These are phyloP conservation scores for Hippasteria phrygiana DNA, from an alignment of 53 echinoderm and acorn worm genomes.

Conservation along the genomic window DNA sequence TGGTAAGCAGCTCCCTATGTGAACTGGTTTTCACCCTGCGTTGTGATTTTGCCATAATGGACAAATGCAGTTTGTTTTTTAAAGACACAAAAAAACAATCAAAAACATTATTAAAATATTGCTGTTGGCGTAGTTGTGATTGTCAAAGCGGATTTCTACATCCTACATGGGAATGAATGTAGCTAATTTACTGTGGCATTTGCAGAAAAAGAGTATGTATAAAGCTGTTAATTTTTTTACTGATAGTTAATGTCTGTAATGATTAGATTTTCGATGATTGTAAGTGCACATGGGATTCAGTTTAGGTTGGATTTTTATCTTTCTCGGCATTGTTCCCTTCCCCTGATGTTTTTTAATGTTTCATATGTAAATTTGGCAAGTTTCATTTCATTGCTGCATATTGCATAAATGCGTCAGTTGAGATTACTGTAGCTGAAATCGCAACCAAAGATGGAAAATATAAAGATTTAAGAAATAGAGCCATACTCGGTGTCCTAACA, in stretches of 20 bases:
- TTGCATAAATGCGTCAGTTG: not conserved
- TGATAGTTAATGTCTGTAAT: not conserved
- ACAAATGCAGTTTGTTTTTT: too few species aligned
- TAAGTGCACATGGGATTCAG: not conserved
- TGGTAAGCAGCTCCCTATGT: too few species aligned
- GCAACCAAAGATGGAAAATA: too few species aligned
- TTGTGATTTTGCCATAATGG: not conserved
- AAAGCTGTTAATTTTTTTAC: slow-evolving; percentile 36
- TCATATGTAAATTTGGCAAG: slow-evolving; percentile 1
- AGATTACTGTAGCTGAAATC: too few species aligned
- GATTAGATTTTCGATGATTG: not conserved
- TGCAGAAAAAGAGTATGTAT: slow-evolving; percentile 12
- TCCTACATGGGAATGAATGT: not conserved
- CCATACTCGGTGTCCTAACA: too few species aligned
- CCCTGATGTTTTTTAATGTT: not conserved
- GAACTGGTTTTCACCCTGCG: too few species aligned
- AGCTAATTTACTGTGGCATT: not conserved
- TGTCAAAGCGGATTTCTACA: not conserved
- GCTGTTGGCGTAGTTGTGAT: not conserved
- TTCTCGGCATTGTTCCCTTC: not conserved
- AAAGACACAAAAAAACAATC: not conserved
- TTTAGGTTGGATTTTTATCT: not conserved
- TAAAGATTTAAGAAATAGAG: too few species aligned
- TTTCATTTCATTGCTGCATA: not conserved
- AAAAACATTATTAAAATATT: not conserved